Percentiles rank a stretch among this genome's conserved stretches.
Evolutionary conservation across 1,140 invertebrate genomes (phyloP).

Genomic region (Monochamus saltuarius): DNA sequence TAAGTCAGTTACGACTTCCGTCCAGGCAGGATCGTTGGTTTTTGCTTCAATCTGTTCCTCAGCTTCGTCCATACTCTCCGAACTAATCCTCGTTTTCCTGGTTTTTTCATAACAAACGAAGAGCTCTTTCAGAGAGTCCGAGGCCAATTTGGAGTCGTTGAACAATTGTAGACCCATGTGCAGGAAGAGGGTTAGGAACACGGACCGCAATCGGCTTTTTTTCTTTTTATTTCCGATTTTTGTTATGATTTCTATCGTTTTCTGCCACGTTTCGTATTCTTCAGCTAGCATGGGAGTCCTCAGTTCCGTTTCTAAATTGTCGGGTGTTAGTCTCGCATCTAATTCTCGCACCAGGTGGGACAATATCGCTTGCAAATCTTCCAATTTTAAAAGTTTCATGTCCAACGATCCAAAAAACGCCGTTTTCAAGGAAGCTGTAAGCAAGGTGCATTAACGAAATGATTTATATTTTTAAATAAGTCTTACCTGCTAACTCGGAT

Average conservation of each 20-base stretch:
- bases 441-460: not conserved
- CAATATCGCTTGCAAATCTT: slow-evolving; percentile 59
- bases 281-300: slow-evolving; percentile 56
- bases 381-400: slow-evolving; percentile 62
- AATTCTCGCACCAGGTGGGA: slow-evolving; percentile 59
- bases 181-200: slow-evolving; percentile 67
- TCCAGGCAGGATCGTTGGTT: slow-evolving; percentile 69
- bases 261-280: slow-evolving; percentile 61
- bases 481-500: slow-evolving; percentile 61
- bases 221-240: slow-evolving; percentile 49
- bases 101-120: slow-evolving; percentile 68
- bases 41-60: slow-evolving; percentile 21
- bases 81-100: slow-evolving; percentile 52
- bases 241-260: slow-evolving; percentile 57
- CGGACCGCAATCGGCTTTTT: slow-evolving; percentile 48
- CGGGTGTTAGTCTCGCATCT: slow-evolving; percentile 48
- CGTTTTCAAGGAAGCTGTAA: slow-evolving; percentile 55
- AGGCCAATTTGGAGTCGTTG: slow-evolving; percentile 65
- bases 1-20: slow-evolving; percentile 77
- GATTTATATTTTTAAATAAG: not conserved
- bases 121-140: slow-evolving; percentile 66
- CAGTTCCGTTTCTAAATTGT: slow-evolving; percentile 50
- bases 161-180: slow-evolving; percentile 73
- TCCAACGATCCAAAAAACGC: slow-evolving; percentile 67
- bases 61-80: slow-evolving; percentile 37